Conservation (phyloP, 1,140 invertebrate genomes). For the Musca vetustissima region DNA sequence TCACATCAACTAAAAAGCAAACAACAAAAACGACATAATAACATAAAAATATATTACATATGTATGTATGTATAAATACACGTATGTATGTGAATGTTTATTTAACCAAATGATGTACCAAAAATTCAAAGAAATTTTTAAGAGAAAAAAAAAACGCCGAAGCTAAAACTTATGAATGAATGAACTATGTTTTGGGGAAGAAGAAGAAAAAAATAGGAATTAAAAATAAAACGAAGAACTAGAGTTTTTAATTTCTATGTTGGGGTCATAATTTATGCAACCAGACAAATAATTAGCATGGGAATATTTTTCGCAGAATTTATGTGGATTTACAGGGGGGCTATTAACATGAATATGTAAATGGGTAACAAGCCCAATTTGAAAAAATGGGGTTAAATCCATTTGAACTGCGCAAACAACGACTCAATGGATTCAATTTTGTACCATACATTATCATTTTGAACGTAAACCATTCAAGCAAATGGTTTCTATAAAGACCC, state of each 20-base stretch:
- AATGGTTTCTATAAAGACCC: too few species aligned
- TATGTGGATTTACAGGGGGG: too few species aligned
- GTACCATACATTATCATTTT: too few species aligned
- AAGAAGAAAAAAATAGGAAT: background rate
- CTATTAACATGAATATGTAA: too few species aligned
- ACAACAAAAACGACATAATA: background rate
- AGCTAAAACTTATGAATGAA: slow-evolving; percentile 22
- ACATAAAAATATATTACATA: background rate
- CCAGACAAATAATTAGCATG: slow-evolving; percentile 11
- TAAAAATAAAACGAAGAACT: too few species aligned
- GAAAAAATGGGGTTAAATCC: too few species aligned
- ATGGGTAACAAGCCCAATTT: too few species aligned
- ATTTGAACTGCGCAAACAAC: too few species aligned
- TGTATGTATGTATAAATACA: background rate
- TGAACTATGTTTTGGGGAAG: slow-evolving; percentile 11
- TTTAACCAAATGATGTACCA: background rate
- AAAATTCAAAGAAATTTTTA: background rate
- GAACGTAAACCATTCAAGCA: too few species aligned
- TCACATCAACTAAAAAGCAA: slow-evolving; percentile 4
- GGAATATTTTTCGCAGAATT: background rate
- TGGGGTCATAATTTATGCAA: slow-evolving; percentile 14
- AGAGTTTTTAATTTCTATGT: too few species aligned
- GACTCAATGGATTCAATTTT: too few species aligned
- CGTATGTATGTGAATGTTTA: too few species aligned
- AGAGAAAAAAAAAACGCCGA: background rate